A percentile compares a stretch with the other conserved stretches of the same genome.
phyloP scores from a whole-genome alignment of 2,888 invertebrate genomes.

The Saturnia japonica region DNA sequence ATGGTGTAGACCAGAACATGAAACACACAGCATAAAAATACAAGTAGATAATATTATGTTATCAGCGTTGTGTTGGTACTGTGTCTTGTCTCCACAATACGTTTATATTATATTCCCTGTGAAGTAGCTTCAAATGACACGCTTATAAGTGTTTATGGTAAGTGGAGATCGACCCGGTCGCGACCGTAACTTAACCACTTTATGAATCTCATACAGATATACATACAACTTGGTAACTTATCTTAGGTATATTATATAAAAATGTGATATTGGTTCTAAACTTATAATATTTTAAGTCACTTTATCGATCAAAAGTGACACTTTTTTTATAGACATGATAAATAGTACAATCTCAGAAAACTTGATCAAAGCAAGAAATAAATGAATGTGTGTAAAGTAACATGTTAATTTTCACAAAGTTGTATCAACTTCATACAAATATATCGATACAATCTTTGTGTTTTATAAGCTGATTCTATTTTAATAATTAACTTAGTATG shows the following conservation, averaged over 20 bases:
- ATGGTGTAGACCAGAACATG: neutral
- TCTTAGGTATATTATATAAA: neutral
- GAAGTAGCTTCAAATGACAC: neutral
- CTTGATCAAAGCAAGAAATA: no score
- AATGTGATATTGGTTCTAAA: neutral
- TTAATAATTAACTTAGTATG: no score
- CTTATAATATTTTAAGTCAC: neutral
- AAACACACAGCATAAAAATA: neutral
- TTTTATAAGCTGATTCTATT: no score
- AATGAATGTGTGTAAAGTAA: no score
- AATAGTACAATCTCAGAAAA: no score
- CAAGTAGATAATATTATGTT: neutral
- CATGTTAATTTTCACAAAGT: no score
- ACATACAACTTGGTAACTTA: neutral
- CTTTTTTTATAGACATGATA: no score
- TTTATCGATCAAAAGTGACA: no score
- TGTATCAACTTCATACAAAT: no score
- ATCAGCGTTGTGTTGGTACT: neutral
- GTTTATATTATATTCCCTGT: neutral
- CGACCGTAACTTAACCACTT: neutral
- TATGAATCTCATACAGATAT: neutral
- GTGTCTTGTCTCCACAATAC: neutral
- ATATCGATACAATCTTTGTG: no score
- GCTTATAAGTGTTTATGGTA: slow-evolving; percentile 14
- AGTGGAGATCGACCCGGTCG: slow-evolving; percentile 6